phyloP scores from a whole-genome alignment of 2,113 vertebrate genomes.

The Ageneiosus marmoratus region DNA sequence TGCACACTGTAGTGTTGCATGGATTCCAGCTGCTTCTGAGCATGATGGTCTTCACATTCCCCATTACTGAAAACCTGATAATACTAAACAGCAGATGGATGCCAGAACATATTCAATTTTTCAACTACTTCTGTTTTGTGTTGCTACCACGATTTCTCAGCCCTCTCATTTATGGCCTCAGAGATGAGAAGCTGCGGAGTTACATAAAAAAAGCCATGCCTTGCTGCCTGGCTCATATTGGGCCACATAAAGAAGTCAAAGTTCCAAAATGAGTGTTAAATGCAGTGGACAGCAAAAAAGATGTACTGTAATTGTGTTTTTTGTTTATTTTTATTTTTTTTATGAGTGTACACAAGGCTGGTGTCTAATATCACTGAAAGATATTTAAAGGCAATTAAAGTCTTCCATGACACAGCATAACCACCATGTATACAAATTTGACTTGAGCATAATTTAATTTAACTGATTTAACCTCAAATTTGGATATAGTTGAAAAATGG shows the following conservation, averaged over 20 bases:
- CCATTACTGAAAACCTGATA: slow-evolving; percentile 60
- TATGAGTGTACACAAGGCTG: background rate
- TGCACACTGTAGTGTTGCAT: slow-evolving; percentile 73
- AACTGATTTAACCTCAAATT: background rate
- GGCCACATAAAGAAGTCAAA: slow-evolving; percentile 10
- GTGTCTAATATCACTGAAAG: background rate
- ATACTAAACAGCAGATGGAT: slow-evolving; percentile 39
- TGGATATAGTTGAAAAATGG: background rate
- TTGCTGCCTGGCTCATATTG: slow-evolving; percentile 37
- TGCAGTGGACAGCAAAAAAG: background rate
- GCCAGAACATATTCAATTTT: slow-evolving; percentile 58
- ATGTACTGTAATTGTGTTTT: background rate
- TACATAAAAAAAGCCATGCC: slow-evolving; percentile 55
- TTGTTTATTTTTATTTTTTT: slow-evolving; percentile 15
- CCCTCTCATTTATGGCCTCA: slow-evolving; percentile 72
- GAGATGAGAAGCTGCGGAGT: slow-evolving; percentile 65
- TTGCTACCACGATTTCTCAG: slow-evolving; percentile 72
- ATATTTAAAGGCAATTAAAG: background rate
- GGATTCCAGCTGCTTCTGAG: slow-evolving; percentile 72
- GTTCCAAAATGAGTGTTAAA: background rate
- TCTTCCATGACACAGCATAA: background rate
- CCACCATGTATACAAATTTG: background rate
- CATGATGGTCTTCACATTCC: slow-evolving; percentile 65
- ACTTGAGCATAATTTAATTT: background rate
- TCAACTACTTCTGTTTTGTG: slow-evolving; percentile 69